A percentile compares a stretch with the other conserved stretches of the same genome.
Evolutionary conservation across 1,140 invertebrate genomes (phyloP).

Genomic region (Aphelenchoides fujianensis): DNA sequence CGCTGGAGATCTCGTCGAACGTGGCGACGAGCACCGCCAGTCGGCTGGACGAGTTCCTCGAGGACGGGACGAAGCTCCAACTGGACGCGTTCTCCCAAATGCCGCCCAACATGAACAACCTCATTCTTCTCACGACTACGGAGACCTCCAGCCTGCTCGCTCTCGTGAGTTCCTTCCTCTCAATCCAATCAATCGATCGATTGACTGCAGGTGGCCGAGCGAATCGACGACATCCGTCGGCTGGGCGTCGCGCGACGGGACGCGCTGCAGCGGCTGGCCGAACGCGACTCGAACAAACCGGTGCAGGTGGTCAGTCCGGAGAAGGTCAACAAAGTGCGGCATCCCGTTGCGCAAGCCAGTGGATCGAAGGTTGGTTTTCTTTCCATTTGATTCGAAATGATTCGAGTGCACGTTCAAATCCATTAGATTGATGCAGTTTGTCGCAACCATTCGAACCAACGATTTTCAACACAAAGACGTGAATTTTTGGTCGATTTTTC

Average conservation of each 20-base stretch:
- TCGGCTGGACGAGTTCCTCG: conserved; percentile 48
- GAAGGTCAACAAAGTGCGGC: conserved; percentile 60
- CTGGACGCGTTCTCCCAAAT: conserved; percentile 47
- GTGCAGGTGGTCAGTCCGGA: conserved; percentile 78
- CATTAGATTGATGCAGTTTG: too few species aligned
- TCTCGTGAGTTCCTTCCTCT: too few species aligned
- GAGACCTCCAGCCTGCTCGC: conserved; percentile 58
- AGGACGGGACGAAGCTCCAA: conserved; percentile 44
- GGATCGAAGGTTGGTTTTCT: background rate
- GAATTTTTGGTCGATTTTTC: too few species aligned
- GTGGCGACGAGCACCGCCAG: conserved; percentile 20
- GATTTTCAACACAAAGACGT: too few species aligned
- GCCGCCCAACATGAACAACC: conserved; percentile 37
- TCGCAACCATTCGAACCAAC: too few species aligned
- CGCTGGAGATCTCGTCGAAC: conserved; percentile 67
- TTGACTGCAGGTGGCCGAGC: conserved; percentile 85
- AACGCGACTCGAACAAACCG: conserved; percentile 70
- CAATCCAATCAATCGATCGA: too few species aligned
- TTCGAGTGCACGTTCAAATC: too few species aligned
- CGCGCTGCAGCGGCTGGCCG: conserved; percentile 63
- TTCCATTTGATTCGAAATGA: too few species aligned
- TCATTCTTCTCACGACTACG: conserved; percentile 57
- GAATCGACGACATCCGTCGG: conserved; percentile 85
- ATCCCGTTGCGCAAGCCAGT: too few species aligned
- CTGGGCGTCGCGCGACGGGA: conserved; percentile 82